phyloP scores from a whole-genome alignment of 2,113 vertebrate genomes.

The Colistium nudipinnis region DNA sequence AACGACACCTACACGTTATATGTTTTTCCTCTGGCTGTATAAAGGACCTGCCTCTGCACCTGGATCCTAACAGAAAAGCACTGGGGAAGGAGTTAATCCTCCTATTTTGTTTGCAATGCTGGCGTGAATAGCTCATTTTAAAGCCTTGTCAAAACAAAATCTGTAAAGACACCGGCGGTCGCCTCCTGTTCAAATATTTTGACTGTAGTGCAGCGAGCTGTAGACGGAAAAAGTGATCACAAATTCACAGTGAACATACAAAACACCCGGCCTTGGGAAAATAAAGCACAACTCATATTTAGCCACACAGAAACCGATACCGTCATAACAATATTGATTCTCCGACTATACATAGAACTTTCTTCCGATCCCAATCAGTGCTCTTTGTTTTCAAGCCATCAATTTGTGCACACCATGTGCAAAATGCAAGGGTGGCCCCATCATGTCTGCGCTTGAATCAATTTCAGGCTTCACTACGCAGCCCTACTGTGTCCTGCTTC shows the following conservation, averaged over 20 bases:
- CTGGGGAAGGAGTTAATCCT: background rate
- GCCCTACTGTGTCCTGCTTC: constrained; percentile 5
- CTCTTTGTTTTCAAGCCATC: constrained; percentile 13
- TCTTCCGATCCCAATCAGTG: background rate
- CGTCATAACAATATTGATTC: constrained; percentile 9
- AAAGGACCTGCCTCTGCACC: background rate
- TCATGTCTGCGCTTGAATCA: constrained; percentile 15
- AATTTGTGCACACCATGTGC: background rate
- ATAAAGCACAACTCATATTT: constrained; percentile 12
- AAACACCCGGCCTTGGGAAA: constrained; percentile 10
- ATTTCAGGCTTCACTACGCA: constrained; percentile 5
- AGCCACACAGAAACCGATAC: constrained; percentile 1
- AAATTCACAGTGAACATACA: background rate
- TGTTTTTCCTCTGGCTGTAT: no score
- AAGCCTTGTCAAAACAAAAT: background rate
- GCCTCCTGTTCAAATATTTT: constrained; percentile 40
- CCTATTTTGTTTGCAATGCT: background rate
- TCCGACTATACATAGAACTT: background rate
- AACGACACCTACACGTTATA: no score
- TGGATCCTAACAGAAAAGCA: background rate
- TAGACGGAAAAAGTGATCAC: constrained; percentile 29
- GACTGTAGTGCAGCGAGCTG: background rate
- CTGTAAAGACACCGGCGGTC: background rate
- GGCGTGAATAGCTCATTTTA: background rate
- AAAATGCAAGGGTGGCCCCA: background rate